Conservation (phyloP, 2,113 vertebrate species). For the Prinia subflava region DNA sequence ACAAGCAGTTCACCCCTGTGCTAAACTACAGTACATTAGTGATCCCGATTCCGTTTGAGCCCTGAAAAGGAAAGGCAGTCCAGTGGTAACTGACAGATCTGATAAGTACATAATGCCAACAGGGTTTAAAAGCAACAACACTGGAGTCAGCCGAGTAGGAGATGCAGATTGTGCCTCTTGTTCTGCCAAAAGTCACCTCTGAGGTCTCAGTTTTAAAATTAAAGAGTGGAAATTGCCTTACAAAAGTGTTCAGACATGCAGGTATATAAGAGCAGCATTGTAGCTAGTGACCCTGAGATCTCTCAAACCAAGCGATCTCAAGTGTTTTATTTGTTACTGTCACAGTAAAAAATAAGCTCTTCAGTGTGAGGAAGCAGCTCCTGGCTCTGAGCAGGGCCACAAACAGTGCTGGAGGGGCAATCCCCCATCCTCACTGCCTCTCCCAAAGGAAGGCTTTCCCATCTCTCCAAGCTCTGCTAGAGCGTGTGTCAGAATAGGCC, state of each 20-base stretch:
- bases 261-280: background rate
- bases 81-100: background rate
- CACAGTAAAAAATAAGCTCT: background rate
- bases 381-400: background rate
- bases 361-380: background rate
- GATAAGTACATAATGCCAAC: background rate
- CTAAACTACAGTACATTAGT: background rate
- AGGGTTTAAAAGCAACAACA: background rate
- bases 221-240: background rate
- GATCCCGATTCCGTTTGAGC: background rate
- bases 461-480: background rate
- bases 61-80: background rate
- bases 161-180: background rate
- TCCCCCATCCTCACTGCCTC: too few relatives aligned
- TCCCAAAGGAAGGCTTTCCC: background rate
- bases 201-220: background rate
- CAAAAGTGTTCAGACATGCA: background rate
- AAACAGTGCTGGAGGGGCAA: background rate
- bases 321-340: background rate
- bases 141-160: rapidly evolving
- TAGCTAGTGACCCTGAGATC: background rate
- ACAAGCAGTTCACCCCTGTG: background rate
- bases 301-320: rapidly evolving
- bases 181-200: background rate
- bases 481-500: background rate